Base-by-base conservation (phyloP, 1,140 invertebrate genomes). In the Tetragonula clypearis region DNA sequence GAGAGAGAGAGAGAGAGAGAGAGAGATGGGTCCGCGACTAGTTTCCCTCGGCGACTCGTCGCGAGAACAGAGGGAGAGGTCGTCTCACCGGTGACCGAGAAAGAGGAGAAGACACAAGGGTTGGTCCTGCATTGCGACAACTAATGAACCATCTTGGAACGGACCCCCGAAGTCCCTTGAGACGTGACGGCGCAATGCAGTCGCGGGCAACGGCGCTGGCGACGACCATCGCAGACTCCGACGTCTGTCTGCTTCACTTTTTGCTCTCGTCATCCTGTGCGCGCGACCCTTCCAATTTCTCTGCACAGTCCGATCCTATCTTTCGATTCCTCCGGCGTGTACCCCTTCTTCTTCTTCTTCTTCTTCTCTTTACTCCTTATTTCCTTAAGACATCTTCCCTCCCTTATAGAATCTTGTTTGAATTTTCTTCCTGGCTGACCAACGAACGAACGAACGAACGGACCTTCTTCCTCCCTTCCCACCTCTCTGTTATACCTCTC, bases 161-260 rank as follows among this genome's bases (percentile, higher is more conserved):
- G 90, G 87, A 93, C 92, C 90, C 86, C 89, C 90, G 87, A 94
- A 93, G 90, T 93, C 92, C 92, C 92, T 86, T 88, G 93, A 88
- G 94, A 94, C 94, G 94, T 95, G 94, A 95, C 94, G 93, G 92
- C 94, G 94, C 94, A 94, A 94, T 95, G 94, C 94, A 94, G 94
- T 94, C 89, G 90, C 86, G 55, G 77, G 81, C 84, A 82, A 85
- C 56, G 56, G 77, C 75, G 53, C 77, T 19, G 75, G 19, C n/a
- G 69, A 49, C 65, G 79, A 58, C 49, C 74, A 15, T 35, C 56
- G 53, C 75, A 74, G 81, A 66, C 69, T 71, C 9, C 68, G 53
- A 9, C 75, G 79, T 65, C 55, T 73, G 41, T 30, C 35, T 35
- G 83, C 17, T 88, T 90, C 90, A 93, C 90, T 93, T 94, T 93